Base-by-base conservation (phyloP, 2,797 vertebrate genomes). In the Gouania willdenowi region DNA sequence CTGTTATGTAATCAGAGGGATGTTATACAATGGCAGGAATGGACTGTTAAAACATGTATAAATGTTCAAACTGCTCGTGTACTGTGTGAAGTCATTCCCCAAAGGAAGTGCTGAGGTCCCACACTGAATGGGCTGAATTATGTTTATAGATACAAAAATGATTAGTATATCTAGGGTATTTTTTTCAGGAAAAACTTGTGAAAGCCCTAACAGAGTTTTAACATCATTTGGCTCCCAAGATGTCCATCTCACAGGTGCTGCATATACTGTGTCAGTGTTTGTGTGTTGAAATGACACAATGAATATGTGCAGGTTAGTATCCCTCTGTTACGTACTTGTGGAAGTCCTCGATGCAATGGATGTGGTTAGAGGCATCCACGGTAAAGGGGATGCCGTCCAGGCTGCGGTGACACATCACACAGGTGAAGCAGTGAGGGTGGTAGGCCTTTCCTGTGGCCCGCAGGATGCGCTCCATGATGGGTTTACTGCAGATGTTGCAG, bases 301-400 rank as follows among this genome's bases (percentile, higher is more conserved):
- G n/a, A n/a, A n/a, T n/a, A n/a, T n/a, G n/a, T n/a, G n/a, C n/a
- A n/a, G n/a, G n/a, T n/a, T n/a, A n/a, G n/a, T n/a, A n/a, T n/a
- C n/a, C n/a, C n/a, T n/a, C n/a, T n/a, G n/a, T 11, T 2, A 39
- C 87, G 2, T 90, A 98, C 96, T 93, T 98, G 87, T 98, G 97
- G 70, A 98, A 98, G 83, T 99, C 97, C 81, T 98, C 92, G 2
- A 98, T 99, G 91, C 97, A 99, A 83, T 99, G 93, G 77, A 99
- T 97, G 80, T 96, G 94, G 50, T 97, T 97, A 9, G 91, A 88
- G 0, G 95, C 92, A 1, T 98, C 97, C 69, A 98, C 94, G 0
- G 97, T 99, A 83, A 98, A 98, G 0, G 96, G 95, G 62, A 99
- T 91, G 9, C 97, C 97, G 4, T 99, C 94, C 84, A 99, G 83